Evolutionary conservation across 1,140 invertebrate species (phyloP).

Genomic region (Apolygus lucorum): DNA sequence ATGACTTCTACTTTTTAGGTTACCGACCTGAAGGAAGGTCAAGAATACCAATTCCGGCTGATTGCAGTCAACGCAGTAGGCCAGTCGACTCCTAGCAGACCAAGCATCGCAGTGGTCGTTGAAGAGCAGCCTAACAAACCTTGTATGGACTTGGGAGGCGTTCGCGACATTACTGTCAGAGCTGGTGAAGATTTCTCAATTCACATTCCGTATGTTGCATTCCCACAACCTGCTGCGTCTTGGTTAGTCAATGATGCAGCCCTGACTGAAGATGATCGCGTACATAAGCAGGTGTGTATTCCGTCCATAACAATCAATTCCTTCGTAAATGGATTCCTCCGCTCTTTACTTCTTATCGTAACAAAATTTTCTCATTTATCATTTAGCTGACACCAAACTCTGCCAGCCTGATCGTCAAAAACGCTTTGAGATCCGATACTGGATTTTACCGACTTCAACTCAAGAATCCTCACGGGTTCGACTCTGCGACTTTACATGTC

Average conservation of each 20-base stretch:
- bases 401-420: slow-evolving; percentile 79
- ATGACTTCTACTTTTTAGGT: slow-evolving; percentile 39
- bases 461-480: slow-evolving; percentile 89
- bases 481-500: slow-evolving; percentile 88
- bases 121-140: slow-evolving; percentile 96
- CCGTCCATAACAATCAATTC: background rate
- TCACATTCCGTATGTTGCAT: slow-evolving; percentile 87
- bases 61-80: slow-evolving; percentile 94
- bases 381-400: slow-evolving; percentile 70
- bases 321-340: background rate
- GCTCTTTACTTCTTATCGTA: too few species aligned
- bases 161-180: slow-evolving; percentile 91
- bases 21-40: slow-evolving; percentile 83
- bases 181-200: slow-evolving; percentile 97
- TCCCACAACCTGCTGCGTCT: slow-evolving; percentile 86
- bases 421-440: slow-evolving; percentile 80
- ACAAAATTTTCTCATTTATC: slow-evolving; percentile 14
- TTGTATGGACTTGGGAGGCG: slow-evolving; percentile 79
- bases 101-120: slow-evolving; percentile 72
- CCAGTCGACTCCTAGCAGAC: slow-evolving; percentile 81
- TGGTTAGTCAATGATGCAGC: slow-evolving; percentile 86
- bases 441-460: slow-evolving; percentile 88
- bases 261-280: slow-evolving; percentile 57
- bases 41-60: slow-evolving; percentile 92
- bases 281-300: slow-evolving; percentile 57